Evolutionary conservation across 2,888 invertebrate species (phyloP), one percentile per base, ranked within the genome.

Genomic region (Calephelis perditalis): DNA sequence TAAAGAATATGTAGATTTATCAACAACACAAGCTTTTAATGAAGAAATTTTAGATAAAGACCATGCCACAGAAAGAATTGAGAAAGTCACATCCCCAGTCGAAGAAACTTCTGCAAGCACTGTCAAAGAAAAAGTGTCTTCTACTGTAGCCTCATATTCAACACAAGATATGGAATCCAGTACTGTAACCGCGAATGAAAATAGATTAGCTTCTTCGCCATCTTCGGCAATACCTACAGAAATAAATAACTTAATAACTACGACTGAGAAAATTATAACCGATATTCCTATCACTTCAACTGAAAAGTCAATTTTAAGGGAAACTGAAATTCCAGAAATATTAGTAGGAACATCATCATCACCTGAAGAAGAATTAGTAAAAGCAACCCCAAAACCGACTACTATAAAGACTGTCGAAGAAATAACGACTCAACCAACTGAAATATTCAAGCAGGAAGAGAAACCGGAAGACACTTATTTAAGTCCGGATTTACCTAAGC

Each of bases 401-500:
- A 63, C 46, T 63, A 67, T 61, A 64, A 69, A 67, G 60, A 65
- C 46, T 59, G 40, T 59, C 44, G 67, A 70, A 57, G 67, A 70
- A 61, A 66, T 62, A n/a, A 65, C 66, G 10, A 73, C 76, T 7
- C 64, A 65, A 56, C 57, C 67, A 61, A 81, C 82, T 46, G 79
- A 77, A 69, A 66, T 71, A 57, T 64, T 70, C n/a, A 77, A 75
- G 68, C 76, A 77, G 26, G 75, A 78, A 68, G 78, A 78, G 56
- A 76, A 73, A 60, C 76, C 76, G 26, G 70, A 63, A 63, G 76
- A 73, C 62, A 61, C 71, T 37, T 68, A 67, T 57, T 67, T 64
- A 60, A 45, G 72, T 65, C 71, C 81, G 60, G 86, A 84, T 71
- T 64, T 75, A 65, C 73, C 81, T 3, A 84, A 83, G 70, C 84